phyloP scores from a whole-genome alignment of 1,140 invertebrate species.

The Drosophila punjabiensis region DNA sequence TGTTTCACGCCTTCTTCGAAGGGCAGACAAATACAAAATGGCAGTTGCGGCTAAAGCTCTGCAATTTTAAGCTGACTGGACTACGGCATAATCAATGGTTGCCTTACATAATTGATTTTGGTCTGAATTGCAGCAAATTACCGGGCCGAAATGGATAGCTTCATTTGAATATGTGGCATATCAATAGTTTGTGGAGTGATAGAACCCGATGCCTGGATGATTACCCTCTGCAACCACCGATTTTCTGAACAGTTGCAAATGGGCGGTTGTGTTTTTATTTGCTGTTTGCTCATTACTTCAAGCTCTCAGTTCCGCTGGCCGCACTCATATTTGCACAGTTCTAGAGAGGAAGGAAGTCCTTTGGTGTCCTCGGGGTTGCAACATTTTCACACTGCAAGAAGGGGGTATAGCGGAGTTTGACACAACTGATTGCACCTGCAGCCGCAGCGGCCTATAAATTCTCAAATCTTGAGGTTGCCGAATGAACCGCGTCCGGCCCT shows the following conservation, averaged over 20 bases:
- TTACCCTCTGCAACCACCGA: not conserved
- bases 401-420: not conserved
- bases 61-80: slow-evolving; percentile 51
- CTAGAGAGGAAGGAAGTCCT: slow-evolving; percentile 27
- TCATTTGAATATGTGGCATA: slow-evolving; percentile 28
- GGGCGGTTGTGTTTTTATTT: slow-evolving; percentile 6
- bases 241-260: slow-evolving; percentile 1
- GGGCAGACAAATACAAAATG: slow-evolving; percentile 68
- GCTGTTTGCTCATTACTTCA: slow-evolving; percentile 67
- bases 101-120: slow-evolving; percentile 51
- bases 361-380: not conserved
- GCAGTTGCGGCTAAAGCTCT: slow-evolving; percentile 45
- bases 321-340: slow-evolving; percentile 53
- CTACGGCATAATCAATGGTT: slow-evolving; percentile 63
- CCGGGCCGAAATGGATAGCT: slow-evolving; percentile 43
- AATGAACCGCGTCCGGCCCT: slow-evolving; percentile 12
- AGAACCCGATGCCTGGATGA: slow-evolving; percentile 27
- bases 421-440: slow-evolving; percentile 32
- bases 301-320: slow-evolving; percentile 50
- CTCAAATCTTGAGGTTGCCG: slow-evolving; percentile 18
- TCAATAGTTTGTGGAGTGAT: slow-evolving; percentile 41
- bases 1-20: slow-evolving; percentile 64
- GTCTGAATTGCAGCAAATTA: slow-evolving; percentile 35
- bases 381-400: slow-evolving; percentile 28
- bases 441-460: slow-evolving; percentile 7